Percentiles rank a stretch among this genome's conserved stretches.
phyloP scores from a whole-genome alignment of 2,113 vertebrate genomes.

The Drymodes brunneopygia region DNA sequence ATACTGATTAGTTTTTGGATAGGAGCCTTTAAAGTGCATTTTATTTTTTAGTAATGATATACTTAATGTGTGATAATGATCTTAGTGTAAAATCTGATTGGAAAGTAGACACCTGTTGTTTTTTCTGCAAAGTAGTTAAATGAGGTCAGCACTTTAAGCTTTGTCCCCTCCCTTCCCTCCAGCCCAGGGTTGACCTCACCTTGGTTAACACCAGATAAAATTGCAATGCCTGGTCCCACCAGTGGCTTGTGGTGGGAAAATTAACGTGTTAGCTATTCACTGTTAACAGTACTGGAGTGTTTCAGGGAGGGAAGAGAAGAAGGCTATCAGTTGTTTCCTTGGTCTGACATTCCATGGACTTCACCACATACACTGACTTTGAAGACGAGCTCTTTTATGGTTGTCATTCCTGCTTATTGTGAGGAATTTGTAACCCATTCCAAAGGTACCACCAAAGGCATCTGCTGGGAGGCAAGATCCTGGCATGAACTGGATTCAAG shows the following conservation, averaged over 20 bases:
- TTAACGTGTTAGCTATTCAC: background rate
- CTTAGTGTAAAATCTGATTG: slow-evolving; percentile 40
- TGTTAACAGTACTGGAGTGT: background rate
- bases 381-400: background rate
- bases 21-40: slow-evolving; percentile 5
- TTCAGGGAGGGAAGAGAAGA: background rate
- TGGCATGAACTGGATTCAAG: background rate
- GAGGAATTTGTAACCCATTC: background rate
- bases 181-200: slow-evolving; percentile 2
- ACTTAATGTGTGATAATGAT: slow-evolving; percentile 28
- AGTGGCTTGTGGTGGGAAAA: background rate
- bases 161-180: slow-evolving; percentile 38
- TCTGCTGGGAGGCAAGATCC: background rate
- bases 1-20: background rate
- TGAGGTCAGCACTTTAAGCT: slow-evolving; percentile 41
- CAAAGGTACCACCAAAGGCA: background rate
- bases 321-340: background rate
- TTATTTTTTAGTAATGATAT: slow-evolving; percentile 27
- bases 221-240: background rate
- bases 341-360: background rate
- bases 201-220: slow-evolving; percentile 20
- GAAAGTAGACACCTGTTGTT: slow-evolving; percentile 43
- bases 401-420: background rate
- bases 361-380: background rate
- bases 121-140: slow-evolving; percentile 26